A percentile compares a stretch with the other conserved stretches of the same genome.
Conservation (phyloP, 2,797 vertebrate species). For the Momotus momota region DNA sequence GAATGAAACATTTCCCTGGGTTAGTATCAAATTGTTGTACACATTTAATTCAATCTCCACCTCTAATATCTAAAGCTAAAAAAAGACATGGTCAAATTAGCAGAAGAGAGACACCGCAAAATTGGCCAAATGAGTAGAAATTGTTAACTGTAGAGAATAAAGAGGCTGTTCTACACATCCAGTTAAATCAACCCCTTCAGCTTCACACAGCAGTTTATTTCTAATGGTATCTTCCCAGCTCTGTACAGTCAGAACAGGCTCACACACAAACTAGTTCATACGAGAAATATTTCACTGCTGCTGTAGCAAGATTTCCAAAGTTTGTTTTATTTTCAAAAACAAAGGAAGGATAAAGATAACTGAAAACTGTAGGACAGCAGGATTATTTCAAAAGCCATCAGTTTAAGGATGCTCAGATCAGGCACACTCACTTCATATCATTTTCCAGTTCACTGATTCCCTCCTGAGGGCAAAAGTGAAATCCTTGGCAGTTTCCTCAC, state of each 20-base stretch:
- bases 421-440: background rate
- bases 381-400: background rate
- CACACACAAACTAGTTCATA: background rate
- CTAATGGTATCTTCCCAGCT: background rate
- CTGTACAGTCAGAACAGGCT: background rate
- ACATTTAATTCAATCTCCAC: background rate
- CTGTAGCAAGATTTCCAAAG: background rate
- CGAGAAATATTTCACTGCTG: background rate
- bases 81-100: background rate
- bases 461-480: background rate
- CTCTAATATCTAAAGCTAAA: background rate
- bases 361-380: background rate
- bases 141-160: background rate
- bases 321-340: background rate
- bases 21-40: background rate
- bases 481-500: background rate
- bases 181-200: background rate
- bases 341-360: background rate
- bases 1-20: background rate
- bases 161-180: background rate
- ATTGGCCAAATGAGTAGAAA: background rate
- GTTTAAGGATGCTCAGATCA: background rate
- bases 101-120: background rate
- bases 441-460: background rate
- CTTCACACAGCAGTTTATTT: background rate